Base-by-base conservation (phyloP, 1,140 invertebrate species). In the Glossosoma conforme region DNA sequence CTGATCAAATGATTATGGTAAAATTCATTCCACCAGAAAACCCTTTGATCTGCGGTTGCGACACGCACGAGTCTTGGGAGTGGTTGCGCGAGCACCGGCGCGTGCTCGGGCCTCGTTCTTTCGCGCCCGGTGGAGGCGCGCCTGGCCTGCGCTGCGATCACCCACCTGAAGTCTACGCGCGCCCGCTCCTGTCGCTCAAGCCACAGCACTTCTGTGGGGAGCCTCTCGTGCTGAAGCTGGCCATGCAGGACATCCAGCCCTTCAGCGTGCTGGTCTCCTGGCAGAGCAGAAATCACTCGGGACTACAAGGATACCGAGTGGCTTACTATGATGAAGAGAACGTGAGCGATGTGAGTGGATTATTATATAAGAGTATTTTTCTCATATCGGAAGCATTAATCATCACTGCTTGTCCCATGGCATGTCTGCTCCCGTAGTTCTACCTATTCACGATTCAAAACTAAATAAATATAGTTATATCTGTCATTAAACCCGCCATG, bases 71-170 rank as follows among this genome's bases (percentile, higher is more conserved):
- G 60, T 72, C 91, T 10, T 92, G 89, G 89, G 84, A 85, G 72
- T 93, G 90, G 90, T 77, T 92, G 57, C 77, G 84, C 58, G 87
- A 91, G 68, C 90, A 92, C 72, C 80, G 86, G 54, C 87, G 89
- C 52, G 76, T 85, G 5, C 71, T 82, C 19, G 69, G 75, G 52
- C 62, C 69, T 38, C n/a, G n/a, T n/a, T n/a, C n/a, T n/a, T n/a
- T n/a, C n/a, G n/a, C n/a, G n/a, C n/a, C n/a, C n/a, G n/a, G n/a
- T n/a, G 65, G 70, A 58, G 72, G 74, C 54, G 75, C 69, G 60
- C 70, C 70, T 45, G 76, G 80, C 58, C 73, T 90, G 35, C 79
- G 80, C 44, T 93, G 90, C 66, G 83, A 88, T 63, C 80, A 87
- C 56, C 89, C 89, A 0, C 79, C 85, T 33, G 83, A 88, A 66